phyloP scores from a whole-genome alignment of 2,113 vertebrate genomes.

The Platysternon megacephalum region DNA sequence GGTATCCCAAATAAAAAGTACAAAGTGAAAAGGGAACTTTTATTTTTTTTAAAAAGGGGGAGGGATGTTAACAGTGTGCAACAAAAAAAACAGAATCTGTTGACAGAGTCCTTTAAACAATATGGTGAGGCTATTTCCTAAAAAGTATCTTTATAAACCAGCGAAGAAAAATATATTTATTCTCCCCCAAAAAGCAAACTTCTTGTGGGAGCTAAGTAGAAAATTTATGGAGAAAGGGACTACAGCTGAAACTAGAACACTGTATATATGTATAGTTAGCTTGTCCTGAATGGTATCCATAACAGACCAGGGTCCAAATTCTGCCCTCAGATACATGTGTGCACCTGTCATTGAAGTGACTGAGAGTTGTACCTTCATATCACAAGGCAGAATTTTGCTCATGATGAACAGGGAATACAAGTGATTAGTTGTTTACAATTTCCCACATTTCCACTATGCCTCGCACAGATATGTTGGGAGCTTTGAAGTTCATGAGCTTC shows the following conservation, averaged over 20 bases:
- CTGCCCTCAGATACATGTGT: neutral
- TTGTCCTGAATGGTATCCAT: neutral
- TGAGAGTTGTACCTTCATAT: neutral
- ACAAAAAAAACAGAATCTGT: neutral
- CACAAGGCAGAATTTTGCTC: neutral
- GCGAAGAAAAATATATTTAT: neutral
- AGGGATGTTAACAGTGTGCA: neutral
- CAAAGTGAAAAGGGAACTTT: neutral
- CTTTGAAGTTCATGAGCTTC: slow-evolving; percentile 38
- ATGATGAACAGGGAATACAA: neutral
- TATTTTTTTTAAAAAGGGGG: neutral
- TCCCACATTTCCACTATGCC: slow-evolving; percentile 27
- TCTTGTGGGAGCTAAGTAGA: neutral
- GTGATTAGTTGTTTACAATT: neutral
- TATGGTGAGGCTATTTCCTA: neutral
- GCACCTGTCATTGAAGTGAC: neutral
- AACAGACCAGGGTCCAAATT: neutral
- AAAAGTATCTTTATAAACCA: neutral
- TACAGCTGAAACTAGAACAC: neutral
- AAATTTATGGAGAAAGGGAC: neutral
- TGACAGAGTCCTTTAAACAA: neutral
- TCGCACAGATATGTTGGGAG: neutral
- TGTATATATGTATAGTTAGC: neutral
- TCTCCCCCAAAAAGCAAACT: neutral
- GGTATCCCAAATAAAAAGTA: slow-evolving; percentile 6